Conservation (phyloP, 2,113 vertebrate genomes). For the Channa maculata region DNA sequence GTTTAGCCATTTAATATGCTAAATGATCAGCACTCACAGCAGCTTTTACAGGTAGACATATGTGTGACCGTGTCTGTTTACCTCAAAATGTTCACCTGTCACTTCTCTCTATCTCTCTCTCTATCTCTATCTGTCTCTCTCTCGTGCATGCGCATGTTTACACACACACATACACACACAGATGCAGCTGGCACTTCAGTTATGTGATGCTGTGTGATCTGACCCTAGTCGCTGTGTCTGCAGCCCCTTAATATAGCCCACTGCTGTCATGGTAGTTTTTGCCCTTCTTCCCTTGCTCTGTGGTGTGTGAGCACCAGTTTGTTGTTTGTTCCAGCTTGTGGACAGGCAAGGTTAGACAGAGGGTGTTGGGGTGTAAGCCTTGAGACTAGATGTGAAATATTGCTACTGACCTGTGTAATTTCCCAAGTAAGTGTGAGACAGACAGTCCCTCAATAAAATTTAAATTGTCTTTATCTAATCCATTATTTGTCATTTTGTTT, state of each 20-base stretch:
- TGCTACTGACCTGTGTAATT: constrained; percentile 77
- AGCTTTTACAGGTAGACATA: constrained; percentile 39
- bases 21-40: constrained; percentile 12
- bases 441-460: constrained; percentile 39
- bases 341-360: constrained; percentile 18
- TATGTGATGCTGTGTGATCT: constrained; percentile 75
- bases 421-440: constrained; percentile 77
- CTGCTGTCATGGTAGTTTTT: constrained; percentile 72
- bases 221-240: constrained; percentile 76
- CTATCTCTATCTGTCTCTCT: too few species aligned
- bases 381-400: constrained; percentile 80
- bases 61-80: constrained; percentile 35
- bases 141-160: constrained; percentile 4
- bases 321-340: constrained; percentile 47
- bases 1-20: constrained; percentile 6
- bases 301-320: constrained; percentile 40
- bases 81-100: constrained; percentile 70
- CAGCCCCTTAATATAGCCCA: constrained; percentile 77
- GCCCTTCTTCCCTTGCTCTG: constrained; percentile 43
- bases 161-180: constrained; percentile 33
- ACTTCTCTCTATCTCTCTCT: neutral
- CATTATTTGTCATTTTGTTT: neutral
- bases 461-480: neutral
- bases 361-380: constrained; percentile 56
- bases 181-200: constrained; percentile 67